Conservation (phyloP, 2,888 invertebrate species). For the Troilus luridus region DNA sequence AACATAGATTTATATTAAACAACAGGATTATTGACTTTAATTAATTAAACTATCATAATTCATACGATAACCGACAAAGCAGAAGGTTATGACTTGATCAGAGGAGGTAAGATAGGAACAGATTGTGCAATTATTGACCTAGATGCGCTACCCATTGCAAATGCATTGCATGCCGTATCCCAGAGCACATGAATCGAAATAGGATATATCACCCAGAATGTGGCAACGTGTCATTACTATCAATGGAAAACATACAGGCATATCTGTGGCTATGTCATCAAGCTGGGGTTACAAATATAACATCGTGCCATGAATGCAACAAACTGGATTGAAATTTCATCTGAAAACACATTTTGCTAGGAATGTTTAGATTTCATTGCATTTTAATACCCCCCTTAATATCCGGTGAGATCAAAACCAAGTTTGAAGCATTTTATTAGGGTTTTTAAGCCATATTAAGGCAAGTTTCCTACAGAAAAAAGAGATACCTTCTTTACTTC, state of each 20-base stretch:
- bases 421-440: too few species aligned
- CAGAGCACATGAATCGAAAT: background rate
- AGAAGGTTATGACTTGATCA: background rate
- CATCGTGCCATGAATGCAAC: too few species aligned
- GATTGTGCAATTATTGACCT: background rate
- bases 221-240: background rate
- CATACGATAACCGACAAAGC: background rate
- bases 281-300: too few species aligned
- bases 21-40: background rate
- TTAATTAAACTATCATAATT: background rate
- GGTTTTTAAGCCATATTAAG: too few species aligned
- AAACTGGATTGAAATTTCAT: too few species aligned
- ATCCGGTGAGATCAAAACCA: too few species aligned
- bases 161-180: background rate
- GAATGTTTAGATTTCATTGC: too few species aligned
- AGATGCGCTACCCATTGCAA: background rate
- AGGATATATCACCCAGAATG: background rate
- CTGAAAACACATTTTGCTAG: too few species aligned
- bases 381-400: too few species aligned
- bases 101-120: background rate
- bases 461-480: too few species aligned
- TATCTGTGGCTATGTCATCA: background rate
- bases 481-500: too few species aligned
- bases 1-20: background rate
- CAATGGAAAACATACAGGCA: background rate